A percentile compares a stretch with the other conserved stretches of the same genome.
phyloP scores from a whole-genome alignment of 2,113 vertebrate genomes.

The Columba janthina region DNA sequence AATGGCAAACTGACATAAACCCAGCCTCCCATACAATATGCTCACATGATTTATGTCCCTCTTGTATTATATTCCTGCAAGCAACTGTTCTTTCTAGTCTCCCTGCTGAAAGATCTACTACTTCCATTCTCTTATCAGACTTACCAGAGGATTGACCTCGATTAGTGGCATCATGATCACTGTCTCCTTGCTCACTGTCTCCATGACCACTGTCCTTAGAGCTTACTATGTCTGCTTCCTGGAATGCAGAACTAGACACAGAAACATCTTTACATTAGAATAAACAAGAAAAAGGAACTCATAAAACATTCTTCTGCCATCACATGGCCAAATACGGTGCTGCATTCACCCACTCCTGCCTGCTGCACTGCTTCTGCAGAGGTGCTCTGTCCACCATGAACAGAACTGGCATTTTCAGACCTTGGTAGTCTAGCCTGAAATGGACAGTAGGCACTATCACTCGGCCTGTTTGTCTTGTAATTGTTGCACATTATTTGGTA shows the following conservation, averaged over 20 bases:
- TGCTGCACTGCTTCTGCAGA: neutral
- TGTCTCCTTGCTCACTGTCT: constrained; percentile 98
- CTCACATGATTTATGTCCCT: neutral
- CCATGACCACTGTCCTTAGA: constrained; percentile 99
- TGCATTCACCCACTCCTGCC: constrained; percentile 62
- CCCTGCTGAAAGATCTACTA: constrained; percentile 52
- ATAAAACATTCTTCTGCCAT: constrained; percentile 84
- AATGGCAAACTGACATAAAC: neutral
- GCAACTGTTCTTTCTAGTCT: neutral
- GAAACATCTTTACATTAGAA: constrained; percentile 72
- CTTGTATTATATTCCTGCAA: neutral
- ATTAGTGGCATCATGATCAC: constrained; percentile 97
- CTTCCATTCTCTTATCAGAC: constrained; percentile 70
- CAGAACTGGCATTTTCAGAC: neutral
- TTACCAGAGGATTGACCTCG: constrained; percentile 95
- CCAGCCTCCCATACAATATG: neutral
- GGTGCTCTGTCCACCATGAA: neutral
- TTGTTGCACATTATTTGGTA: neutral
- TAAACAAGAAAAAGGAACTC: constrained; percentile 59
- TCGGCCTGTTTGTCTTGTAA: neutral
- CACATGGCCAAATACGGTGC: constrained; percentile 74
- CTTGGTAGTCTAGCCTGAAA: neutral
- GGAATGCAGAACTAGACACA: constrained; percentile 91
- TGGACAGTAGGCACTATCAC: neutral
- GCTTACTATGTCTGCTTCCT: constrained; percentile 98